Evolutionary conservation across 2,888 invertebrate genomes (phyloP).

Genomic region (Amiota mariae): DNA sequence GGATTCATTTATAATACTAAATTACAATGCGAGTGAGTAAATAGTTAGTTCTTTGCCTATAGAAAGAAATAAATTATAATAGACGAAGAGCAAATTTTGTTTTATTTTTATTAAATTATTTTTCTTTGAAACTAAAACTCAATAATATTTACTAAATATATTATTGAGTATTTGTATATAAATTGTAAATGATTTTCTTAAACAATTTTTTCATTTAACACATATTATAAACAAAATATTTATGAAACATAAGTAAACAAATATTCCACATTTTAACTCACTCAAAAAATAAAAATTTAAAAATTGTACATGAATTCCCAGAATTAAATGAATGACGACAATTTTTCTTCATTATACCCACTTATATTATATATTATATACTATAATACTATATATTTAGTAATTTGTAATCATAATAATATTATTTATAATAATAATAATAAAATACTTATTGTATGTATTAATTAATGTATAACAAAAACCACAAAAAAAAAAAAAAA

Average conservation of each 20-base stretch:
- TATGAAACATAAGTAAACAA: background rate
- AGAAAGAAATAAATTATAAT: background rate
- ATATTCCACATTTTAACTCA: conserved; percentile 11
- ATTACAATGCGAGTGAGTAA: too few species aligned
- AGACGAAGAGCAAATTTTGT: background rate
- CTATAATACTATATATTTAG: conserved; percentile 7
- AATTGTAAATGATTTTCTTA: conserved; percentile 34
- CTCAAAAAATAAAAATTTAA: conserved; percentile 10
- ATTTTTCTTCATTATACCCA: conserved; percentile 12
- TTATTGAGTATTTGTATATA: conserved; percentile 19
- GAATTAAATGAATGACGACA: background rate
- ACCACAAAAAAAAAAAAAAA: background rate
- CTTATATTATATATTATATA: background rate
- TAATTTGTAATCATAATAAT: background rate
- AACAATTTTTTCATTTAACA: conserved; percentile 28
- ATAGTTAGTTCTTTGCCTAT: too few species aligned
- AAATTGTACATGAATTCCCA: conserved; percentile 16
- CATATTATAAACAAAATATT: background rate
- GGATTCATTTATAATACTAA: too few species aligned
- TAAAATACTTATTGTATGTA: conserved; percentile 45
- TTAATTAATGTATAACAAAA: conserved; percentile 45
- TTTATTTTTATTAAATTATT: background rate
- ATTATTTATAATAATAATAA: conserved; percentile 43
- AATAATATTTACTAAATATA: background rate
- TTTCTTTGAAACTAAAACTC: too few species aligned